Evolutionary conservation across 2,797 vertebrate genomes (phyloP), one percentile per base, ranked within the genome.

Genomic region (Pseudotriccus pelzelni): DNA sequence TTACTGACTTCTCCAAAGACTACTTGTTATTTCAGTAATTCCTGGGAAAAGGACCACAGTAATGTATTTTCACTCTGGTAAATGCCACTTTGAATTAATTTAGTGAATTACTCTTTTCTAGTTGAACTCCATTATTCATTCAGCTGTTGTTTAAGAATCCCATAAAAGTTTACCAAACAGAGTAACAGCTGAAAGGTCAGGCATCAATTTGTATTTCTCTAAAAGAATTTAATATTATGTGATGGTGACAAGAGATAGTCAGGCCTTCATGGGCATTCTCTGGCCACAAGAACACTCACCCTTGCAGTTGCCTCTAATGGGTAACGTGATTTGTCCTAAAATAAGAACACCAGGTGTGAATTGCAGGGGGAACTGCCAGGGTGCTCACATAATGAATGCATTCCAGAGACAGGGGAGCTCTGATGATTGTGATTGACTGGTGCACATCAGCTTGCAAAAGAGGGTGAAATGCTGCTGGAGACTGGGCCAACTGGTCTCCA

Each of bases 401-500:
- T 24, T 82, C 27, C 27, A 62, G 69, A 28, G 32, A 28, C 34
- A 27, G 36, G 34, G 30, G 6, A 39, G 17, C 11, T 53, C 24
- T 73, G n/a, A 8, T 47, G 21, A 9, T 22, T 60, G 21, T 46
- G 10, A 7, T 22, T 27, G 30, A 27, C 9, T 32, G 27, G 55
- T 75, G 27, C 30, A 12, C 27, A 6, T 15, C 25, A 63, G 15
- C 55, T 32, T 62, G 27, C 22, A 62, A 24, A 74, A 68, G 32
- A 19, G 14, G 24, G 4, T 9, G 16, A 43, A 68, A 43, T n/a
- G 15, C 47, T 37, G 13, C 32, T 28, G 36, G 55, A 36, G 6
- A 14, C 19, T 0, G 0, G 18, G 41, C 30, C 30, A 63, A 4
- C 21, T 44, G 30, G 30, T 53, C 41, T 32, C 10, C 21, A 9